phyloP scores from a whole-genome alignment of 2,888 invertebrate species.

The Arctia plantaginis region DNA sequence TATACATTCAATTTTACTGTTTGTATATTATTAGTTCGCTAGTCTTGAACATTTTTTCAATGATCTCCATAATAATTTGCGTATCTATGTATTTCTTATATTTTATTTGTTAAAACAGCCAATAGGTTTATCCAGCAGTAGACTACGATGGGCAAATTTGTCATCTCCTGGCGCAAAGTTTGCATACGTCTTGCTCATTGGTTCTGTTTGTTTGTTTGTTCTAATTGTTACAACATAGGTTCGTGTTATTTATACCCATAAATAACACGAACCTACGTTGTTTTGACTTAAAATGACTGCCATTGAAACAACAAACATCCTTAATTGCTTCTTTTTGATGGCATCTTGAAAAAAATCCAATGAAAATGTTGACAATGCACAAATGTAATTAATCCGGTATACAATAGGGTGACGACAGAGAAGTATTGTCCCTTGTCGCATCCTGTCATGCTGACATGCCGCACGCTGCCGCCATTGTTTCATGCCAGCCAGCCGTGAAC shows the following conservation, averaged over 20 bases:
- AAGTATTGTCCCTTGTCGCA: conserved; percentile 44
- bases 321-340: not conserved
- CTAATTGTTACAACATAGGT: too few relatives aligned
- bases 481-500: conserved; percentile 46
- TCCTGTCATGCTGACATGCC: conserved; percentile 35
- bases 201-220: too few relatives aligned
- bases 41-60: too few relatives aligned
- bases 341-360: conserved; percentile 25
- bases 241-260: too few relatives aligned
- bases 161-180: not conserved
- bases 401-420: conserved; percentile 45
- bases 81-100: too few relatives aligned
- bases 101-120: too few relatives aligned
- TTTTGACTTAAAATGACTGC: not conserved
- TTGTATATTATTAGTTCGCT: too few relatives aligned
- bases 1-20: too few relatives aligned
- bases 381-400: conserved; percentile 46
- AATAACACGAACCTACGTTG: not conserved
- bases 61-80: too few relatives aligned
- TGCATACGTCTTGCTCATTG: not conserved
- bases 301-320: not conserved
- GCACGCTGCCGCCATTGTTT: conserved; percentile 37
- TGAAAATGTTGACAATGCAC: conserved; percentile 38
- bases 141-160: too few relatives aligned
- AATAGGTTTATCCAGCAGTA: too few relatives aligned